Evolutionary conservation across 2,888 invertebrate genomes (phyloP).

Genomic region (Drosophila melanosoma): DNA sequence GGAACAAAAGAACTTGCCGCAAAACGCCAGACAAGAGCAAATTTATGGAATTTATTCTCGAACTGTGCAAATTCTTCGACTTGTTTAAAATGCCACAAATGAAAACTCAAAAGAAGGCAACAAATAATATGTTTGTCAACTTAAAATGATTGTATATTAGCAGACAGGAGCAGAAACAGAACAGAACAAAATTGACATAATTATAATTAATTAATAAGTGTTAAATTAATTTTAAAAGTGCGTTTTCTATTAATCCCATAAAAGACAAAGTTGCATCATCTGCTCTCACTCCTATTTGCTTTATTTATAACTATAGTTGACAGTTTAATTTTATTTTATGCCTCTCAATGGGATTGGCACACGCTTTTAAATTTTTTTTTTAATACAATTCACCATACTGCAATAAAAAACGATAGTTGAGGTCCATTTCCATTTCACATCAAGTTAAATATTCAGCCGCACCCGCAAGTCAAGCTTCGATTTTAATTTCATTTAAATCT

Average conservation of each 20-base stretch:
- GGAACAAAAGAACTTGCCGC: slow-evolving; percentile 55
- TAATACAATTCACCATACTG: slow-evolving; percentile 45
- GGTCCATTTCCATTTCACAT: slow-evolving; percentile 50
- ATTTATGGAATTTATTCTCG: slow-evolving; percentile 65
- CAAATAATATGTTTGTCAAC: slow-evolving; percentile 2
- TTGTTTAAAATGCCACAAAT: slow-evolving; percentile 39
- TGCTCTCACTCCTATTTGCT: neutral
- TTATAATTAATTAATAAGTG: neutral
- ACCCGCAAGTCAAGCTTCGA: slow-evolving; percentile 66
- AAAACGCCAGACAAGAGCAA: slow-evolving; percentile 33
- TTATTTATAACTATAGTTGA: neutral
- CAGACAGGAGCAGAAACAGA: neutral
- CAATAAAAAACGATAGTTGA: slow-evolving; percentile 63
- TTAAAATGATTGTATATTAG: neutral
- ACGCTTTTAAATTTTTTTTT: slow-evolving; percentile 51
- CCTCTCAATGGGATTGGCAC: slow-evolving; percentile 41
- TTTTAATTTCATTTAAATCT: slow-evolving; percentile 76
- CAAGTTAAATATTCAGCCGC: slow-evolving; percentile 68
- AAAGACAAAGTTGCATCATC: slow-evolving; percentile 10
- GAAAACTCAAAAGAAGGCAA: slow-evolving; percentile 5
- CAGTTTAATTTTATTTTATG: slow-evolving; percentile 5
- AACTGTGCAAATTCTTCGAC: slow-evolving; percentile 37
- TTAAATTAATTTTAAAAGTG: neutral
- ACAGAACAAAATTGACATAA: neutral
- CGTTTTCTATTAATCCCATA: neutral